Conservation (phyloP, 2,888 invertebrate genomes). For the Selenia dentaria region DNA sequence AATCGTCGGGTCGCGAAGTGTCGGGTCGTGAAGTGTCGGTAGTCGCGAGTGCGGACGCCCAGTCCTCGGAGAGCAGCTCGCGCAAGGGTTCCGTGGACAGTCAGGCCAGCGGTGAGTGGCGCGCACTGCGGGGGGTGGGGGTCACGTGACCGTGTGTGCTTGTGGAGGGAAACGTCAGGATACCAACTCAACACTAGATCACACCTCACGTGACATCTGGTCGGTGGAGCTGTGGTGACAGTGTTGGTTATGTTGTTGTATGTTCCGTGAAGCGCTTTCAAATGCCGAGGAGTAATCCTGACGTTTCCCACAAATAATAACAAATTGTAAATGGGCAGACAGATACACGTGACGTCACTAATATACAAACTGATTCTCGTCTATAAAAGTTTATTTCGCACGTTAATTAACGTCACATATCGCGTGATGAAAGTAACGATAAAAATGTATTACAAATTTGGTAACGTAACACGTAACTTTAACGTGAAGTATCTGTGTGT, state of each 20-base stretch:
- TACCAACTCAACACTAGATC: too few species aligned
- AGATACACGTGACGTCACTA: conserved; percentile 6
- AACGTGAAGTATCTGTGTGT: conserved; percentile 8
- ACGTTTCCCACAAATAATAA: conserved; percentile 16
- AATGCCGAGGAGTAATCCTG: conserved; percentile 8
- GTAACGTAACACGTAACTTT: too few species aligned
- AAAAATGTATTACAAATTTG: too few species aligned
- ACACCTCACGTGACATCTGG: too few species aligned
- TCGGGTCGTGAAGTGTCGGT: background rate
- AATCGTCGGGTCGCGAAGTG: background rate
- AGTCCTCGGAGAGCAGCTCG: conserved; percentile 10
- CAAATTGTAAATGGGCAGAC: conserved; percentile 13
- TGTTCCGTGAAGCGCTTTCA: too few species aligned
- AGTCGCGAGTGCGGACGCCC: background rate
- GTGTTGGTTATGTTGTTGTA: too few species aligned
- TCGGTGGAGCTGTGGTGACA: too few species aligned
- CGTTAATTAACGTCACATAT: too few species aligned
- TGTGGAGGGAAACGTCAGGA: conserved; percentile 10
- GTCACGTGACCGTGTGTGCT: too few species aligned
- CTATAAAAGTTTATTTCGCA: too few species aligned
- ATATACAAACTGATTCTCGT: too few species aligned
- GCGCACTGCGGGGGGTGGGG: background rate
- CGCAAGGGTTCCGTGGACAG: conserved; percentile 39
- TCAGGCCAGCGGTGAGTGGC: conserved; percentile 52
- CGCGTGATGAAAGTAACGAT: too few species aligned